Evolutionary conservation across 2,797 vertebrate species (phyloP).

Genomic region (Lagocephalus sceleratus): DNA sequence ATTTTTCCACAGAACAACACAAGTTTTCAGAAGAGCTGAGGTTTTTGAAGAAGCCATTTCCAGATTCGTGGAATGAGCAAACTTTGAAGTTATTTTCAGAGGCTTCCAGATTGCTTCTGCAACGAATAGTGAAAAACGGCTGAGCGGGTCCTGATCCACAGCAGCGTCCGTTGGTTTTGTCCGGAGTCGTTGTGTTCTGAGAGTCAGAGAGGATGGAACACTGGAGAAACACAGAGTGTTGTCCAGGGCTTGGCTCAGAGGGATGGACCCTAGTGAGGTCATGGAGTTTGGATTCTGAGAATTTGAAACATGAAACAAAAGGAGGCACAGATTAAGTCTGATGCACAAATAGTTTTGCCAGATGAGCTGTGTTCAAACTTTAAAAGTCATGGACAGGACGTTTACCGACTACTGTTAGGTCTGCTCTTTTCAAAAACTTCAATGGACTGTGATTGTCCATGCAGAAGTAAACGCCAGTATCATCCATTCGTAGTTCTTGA

Average conservation of each 20-base stretch:
- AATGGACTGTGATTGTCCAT: rapidly evolving
- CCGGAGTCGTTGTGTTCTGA: constrained; percentile 2
- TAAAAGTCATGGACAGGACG: neutral
- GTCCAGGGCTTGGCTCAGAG: constrained; percentile 2
- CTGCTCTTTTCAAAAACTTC: constrained; percentile 6
- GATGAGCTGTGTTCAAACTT: neutral
- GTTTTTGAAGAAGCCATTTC: constrained; percentile 28
- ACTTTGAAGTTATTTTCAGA: neutral
- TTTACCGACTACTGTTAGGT: constrained; percentile 43
- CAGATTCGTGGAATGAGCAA: constrained; percentile 7
- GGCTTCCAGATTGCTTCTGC: neutral
- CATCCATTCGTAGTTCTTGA: neutral
- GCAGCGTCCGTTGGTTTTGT: constrained; percentile 21
- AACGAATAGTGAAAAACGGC: neutral
- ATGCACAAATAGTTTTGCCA: neutral
- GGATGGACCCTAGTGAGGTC: neutral
- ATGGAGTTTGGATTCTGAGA: neutral
- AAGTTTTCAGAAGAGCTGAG: constrained; percentile 20
- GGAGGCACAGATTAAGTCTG: neutral
- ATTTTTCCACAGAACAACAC: constrained; percentile 38
- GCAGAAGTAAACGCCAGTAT: constrained; percentile 46
- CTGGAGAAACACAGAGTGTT: constrained; percentile 11
- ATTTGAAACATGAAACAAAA: neutral
- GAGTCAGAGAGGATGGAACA: constrained; percentile 22
- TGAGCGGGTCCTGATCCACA: constrained; percentile 13